Evolutionary conservation across 1,140 invertebrate species (phyloP).

Genomic region (Lordiphosa mommai): DNA sequence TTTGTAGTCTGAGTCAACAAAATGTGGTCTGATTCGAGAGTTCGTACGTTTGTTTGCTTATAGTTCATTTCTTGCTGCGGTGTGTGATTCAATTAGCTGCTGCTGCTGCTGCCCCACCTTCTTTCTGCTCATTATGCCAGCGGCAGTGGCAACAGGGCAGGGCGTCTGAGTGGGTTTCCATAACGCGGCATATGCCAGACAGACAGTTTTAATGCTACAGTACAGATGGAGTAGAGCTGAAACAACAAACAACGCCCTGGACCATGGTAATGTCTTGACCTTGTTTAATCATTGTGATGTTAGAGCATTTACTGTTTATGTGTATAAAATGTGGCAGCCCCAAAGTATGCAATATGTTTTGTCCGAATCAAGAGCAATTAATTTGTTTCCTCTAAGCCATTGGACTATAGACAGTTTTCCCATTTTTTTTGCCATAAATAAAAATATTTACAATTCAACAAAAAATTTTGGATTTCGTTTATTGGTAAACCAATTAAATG

Average conservation of each 20-base stretch:
- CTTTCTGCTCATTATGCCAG: background rate
- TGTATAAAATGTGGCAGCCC: background rate
- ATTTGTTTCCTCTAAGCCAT: too few relatives aligned
- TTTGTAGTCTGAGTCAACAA: too few relatives aligned
- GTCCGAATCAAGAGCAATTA: slow-evolving; percentile 2
- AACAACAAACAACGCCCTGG: slow-evolving; percentile 4
- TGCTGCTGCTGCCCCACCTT: background rate
- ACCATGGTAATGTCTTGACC: slow-evolving; percentile 7
- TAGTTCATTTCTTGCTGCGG: slow-evolving; percentile 34
- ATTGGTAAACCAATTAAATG: too few relatives aligned
- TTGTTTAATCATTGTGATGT: slow-evolving; percentile 11
- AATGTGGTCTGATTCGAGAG: background rate
- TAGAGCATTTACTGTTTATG: slow-evolving; percentile 18
- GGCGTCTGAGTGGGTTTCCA: too few relatives aligned
- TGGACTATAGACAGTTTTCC: too few relatives aligned
- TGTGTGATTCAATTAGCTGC: slow-evolving; percentile 43
- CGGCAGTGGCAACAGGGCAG: background rate
- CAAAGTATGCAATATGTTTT: slow-evolving; percentile 30
- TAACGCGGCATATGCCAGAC: slow-evolving; percentile 10
- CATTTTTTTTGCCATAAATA: too few relatives aligned
- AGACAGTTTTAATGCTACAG: background rate
- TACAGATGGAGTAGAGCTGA: background rate
- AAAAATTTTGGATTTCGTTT: too few relatives aligned
- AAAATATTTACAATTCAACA: too few relatives aligned
- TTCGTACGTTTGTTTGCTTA: slow-evolving; percentile 10